These are phyloP conservation scores for Harlomillsia oculata DNA, from an alignment of 1,140 invertebrate genomes.

Conservation along the genomic window DNA sequence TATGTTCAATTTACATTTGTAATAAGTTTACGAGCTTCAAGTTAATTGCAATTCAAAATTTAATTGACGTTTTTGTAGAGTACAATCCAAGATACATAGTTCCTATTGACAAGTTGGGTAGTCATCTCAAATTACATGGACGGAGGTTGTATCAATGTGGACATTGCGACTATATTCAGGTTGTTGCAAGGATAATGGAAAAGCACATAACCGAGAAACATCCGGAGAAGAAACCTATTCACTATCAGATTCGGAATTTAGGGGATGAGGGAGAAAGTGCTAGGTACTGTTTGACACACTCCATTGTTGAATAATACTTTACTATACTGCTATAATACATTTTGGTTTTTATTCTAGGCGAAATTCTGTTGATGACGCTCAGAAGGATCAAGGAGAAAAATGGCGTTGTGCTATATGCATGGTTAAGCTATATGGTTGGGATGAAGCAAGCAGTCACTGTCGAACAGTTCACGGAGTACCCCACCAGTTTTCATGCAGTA, in stretches of 20 bases:
- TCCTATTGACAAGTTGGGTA: constrained; percentile 50
- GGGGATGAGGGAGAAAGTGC: constrained; percentile 35
- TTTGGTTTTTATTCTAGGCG: constrained; percentile 4
- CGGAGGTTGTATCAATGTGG: constrained; percentile 57
- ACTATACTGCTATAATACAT: too few relatives aligned
- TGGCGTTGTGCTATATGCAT: constrained; percentile 62
- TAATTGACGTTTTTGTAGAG: constrained; percentile 3
- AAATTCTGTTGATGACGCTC: background rate
- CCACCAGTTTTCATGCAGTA: constrained; percentile 55
- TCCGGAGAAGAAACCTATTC: constrained; percentile 44
- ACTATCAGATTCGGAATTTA: constrained; percentile 50
- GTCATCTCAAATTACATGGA: constrained; percentile 66
- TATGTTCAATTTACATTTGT: background rate
- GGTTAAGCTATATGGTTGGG: constrained; percentile 49
- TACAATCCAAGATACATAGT: constrained; percentile 38
- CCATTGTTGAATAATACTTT: background rate
- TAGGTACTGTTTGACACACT: background rate
- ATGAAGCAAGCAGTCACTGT: constrained; percentile 51
- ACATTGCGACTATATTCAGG: constrained; percentile 52
- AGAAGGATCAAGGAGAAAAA: constrained; percentile 31
- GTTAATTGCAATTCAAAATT: background rate
- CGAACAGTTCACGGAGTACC: constrained; percentile 50
- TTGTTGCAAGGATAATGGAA: constrained; percentile 49
- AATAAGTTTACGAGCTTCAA: background rate
- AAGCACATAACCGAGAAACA: constrained; percentile 56